A percentile compares a stretch with the other conserved stretches of the same genome.
These are phyloP conservation scores for Drosophila repleta DNA, from an alignment of 1,140 invertebrate species.

Conservation along the genomic window DNA sequence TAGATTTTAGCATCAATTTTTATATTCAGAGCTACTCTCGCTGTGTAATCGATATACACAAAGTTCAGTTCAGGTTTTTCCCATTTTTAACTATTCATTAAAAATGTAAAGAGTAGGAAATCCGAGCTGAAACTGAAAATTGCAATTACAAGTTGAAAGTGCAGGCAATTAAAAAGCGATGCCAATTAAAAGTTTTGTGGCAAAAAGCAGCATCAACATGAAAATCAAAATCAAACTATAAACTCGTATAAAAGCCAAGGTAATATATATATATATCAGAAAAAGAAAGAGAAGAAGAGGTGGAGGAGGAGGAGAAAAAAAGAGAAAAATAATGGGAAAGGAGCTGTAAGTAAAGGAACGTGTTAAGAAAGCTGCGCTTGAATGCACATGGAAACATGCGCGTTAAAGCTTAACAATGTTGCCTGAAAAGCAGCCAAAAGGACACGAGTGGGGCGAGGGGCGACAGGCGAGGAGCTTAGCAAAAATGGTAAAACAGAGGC, in stretches of 20 bases:
- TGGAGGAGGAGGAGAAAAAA: neutral
- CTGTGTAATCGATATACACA: neutral
- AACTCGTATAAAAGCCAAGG: slow-evolving; percentile 24
- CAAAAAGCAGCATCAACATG: slow-evolving; percentile 15
- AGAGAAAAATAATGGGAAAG: neutral
- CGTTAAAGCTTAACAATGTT: slow-evolving; percentile 66
- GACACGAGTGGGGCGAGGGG: too few species aligned
- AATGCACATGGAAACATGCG: slow-evolving; percentile 64
- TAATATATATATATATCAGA: slow-evolving; percentile 1
- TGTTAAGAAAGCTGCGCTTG: slow-evolving; percentile 52
- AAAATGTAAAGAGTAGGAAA: neutral
- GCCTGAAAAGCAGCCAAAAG: slow-evolving; percentile 16
- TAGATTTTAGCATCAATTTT: too few species aligned
- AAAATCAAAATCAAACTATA: slow-evolving; percentile 15
- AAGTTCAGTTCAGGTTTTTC: neutral
- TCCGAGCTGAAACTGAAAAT: neutral
- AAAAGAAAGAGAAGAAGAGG: neutral
- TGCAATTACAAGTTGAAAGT: slow-evolving; percentile 17
- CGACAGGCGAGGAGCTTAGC: too few species aligned
- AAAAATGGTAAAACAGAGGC: too few species aligned
- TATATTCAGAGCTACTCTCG: too few species aligned
- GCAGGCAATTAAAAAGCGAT: slow-evolving; percentile 21
- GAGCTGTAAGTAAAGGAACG: slow-evolving; percentile 42
- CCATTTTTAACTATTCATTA: neutral
- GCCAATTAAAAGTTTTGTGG: slow-evolving; percentile 44